These are phyloP conservation scores for Orchestia grillus DNA, from an alignment of 1,140 invertebrate genomes.

Conservation along the genomic window DNA sequence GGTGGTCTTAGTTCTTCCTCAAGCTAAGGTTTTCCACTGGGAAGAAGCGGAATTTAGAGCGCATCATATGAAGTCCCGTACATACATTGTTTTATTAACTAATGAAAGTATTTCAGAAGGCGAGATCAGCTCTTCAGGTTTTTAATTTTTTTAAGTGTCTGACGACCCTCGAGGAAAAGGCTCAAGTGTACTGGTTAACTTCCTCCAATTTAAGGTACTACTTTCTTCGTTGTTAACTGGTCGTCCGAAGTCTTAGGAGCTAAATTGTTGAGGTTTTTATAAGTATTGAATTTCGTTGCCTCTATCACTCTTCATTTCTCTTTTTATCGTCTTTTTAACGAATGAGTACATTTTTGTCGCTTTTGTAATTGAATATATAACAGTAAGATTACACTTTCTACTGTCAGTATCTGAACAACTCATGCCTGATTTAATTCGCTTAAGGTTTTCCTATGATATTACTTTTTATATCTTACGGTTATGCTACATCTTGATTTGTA, in stretches of 20 bases:
- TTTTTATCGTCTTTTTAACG: background rate
- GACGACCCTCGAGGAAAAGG: background rate
- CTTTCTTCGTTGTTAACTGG: background rate
- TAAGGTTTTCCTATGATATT: background rate
- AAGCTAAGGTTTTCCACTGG: background rate
- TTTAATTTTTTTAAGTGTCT: background rate
- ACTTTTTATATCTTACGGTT: background rate
- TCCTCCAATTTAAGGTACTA: background rate
- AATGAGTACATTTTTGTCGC: background rate
- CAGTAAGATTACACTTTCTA: background rate
- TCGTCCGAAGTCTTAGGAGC: background rate
- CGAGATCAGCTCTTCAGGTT: background rate
- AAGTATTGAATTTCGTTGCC: background rate
- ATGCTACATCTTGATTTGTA: background rate
- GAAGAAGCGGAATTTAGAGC: background rate
- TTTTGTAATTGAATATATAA: background rate
- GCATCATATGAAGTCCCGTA: background rate
- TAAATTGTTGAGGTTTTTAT: background rate
- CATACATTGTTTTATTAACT: background rate
- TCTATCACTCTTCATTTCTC: background rate
- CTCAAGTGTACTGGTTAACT: background rate
- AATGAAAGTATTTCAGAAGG: background rate
- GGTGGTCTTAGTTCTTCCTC: background rate
- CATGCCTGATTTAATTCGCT: background rate
- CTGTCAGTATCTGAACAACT: background rate